Evolutionary conservation across 2,888 invertebrate species (phyloP).

Genomic region (Ellobium chinense): DNA sequence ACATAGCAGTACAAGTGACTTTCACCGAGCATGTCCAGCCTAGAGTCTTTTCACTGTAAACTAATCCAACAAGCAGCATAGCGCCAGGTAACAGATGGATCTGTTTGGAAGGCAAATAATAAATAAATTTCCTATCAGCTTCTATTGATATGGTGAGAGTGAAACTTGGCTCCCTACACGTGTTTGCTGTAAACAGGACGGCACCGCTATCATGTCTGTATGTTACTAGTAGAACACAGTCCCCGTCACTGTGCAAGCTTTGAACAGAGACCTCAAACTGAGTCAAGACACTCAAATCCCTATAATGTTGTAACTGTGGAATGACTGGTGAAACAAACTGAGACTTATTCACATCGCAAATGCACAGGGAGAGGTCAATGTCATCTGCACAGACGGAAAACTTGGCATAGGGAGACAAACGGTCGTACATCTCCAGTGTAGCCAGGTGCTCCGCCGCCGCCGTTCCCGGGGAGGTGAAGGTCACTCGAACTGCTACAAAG

Average conservation of each 20-base stretch:
- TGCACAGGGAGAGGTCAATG: slow-evolving; percentile 60
- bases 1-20: slow-evolving; percentile 1
- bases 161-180: not conserved
- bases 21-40: not conserved
- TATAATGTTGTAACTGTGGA: slow-evolving; percentile 5
- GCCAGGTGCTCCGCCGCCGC: not conserved
- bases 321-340: not conserved
- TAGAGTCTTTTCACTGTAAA: not conserved
- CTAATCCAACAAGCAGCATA: slow-evolving; percentile 9
- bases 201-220: slow-evolving; percentile 19
- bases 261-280: not conserved
- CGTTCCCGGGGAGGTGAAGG: not conserved
- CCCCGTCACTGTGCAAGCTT: not conserved
- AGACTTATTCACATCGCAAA: slow-evolving; percentile 53
- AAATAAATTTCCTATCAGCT: slow-evolving; percentile 11
- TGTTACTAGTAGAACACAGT: slow-evolving; percentile 13
- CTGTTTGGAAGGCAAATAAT: not conserved
- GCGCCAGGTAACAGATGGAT: slow-evolving; percentile 14
- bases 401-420: slow-evolving; percentile 63
- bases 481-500: slow-evolving; percentile 31
- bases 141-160: not conserved
- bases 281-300: slow-evolving; percentile 6
- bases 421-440: slow-evolving; percentile 56
- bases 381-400: slow-evolving; percentile 62
- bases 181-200: slow-evolving; percentile 21